Evolutionary conservation across 2,113 vertebrate species (phyloP).

Genomic region (Rallus limicola): DNA sequence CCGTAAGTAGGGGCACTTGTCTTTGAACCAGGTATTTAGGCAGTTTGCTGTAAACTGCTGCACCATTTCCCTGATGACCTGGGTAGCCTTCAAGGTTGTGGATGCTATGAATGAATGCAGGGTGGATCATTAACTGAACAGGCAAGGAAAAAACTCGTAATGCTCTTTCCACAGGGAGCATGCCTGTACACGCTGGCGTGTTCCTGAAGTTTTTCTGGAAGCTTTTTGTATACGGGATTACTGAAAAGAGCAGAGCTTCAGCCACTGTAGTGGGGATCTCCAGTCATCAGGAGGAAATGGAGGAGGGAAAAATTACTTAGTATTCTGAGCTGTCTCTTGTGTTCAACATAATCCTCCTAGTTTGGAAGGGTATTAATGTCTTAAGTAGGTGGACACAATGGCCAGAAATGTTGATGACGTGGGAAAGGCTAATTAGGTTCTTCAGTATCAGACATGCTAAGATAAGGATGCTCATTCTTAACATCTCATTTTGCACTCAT

Average conservation of each 20-base stretch:
- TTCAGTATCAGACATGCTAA: not conserved
- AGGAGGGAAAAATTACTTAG: not conserved
- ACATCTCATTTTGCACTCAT: not conserved
- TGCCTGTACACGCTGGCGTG: not conserved
- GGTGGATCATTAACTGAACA: slow-evolving; percentile 71
- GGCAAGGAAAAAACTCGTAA: slow-evolving; percentile 47
- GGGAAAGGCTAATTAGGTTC: slow-evolving; percentile 14
- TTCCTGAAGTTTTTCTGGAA: not conserved
- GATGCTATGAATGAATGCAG: not conserved
- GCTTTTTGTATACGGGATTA: not conserved
- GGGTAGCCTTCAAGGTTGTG: not conserved
- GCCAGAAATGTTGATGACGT: not conserved
- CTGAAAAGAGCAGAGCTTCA: not conserved
- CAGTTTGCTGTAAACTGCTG: not conserved
- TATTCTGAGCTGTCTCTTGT: not conserved
- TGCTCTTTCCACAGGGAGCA: not conserved
- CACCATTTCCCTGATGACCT: not conserved
- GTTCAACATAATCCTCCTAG: not conserved
- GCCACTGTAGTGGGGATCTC: not conserved
- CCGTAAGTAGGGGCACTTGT: slow-evolving; percentile 32
- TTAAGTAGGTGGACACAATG: not conserved
- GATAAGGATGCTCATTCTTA: slow-evolving; percentile 18
- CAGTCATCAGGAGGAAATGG: not conserved
- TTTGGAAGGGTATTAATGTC: not conserved
- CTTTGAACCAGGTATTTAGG: not conserved